Base-by-base conservation (phyloP, 2,113 vertebrate species). In the Regulus satrapa region DNA sequence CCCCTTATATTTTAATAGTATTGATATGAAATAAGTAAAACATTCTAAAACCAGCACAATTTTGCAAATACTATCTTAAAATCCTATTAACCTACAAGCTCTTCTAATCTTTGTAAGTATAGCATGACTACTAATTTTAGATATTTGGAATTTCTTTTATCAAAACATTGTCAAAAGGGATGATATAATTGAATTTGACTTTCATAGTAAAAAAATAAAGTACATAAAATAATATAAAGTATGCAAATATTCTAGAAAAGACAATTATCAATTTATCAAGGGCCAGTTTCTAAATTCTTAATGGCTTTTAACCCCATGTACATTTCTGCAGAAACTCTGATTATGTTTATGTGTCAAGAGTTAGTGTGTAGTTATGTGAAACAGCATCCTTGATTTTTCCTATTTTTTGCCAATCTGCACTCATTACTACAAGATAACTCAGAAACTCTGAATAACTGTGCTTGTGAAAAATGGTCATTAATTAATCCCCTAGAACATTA, bases 1-100 rank as follows among this genome's bases (percentile, higher is more conserved):
- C 55, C 29, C 19, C 23, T 76, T 94, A 59, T 75, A 88, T 96
- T 95, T 96, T 75, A 85, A 77, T 91, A 61, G 34, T 88, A 59
- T 56, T 85, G n/a, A 46, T 95, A 80, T 34, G 36, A 89, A 52
- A 91, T 68, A 48, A 3, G 17, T 69, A 94, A 94, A 87, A 83
- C 2, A 56, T 66, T 20, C 36, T 51, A 78, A 92, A 91, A 94
- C 13, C 32, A 82, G 78, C 46, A 89, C 19, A 73, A 45, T 77
- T 80, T 80, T 77, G 49, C 52, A 67, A 86, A 74, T 81, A 56
- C 26, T 54, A 40, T 17, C 67, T 91, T 55, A 54, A 82, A 95
- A 94, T 87, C 26, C 43, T 52, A 66, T 77, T 73, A 54, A 86
- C 69, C 34, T 86, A 34, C 41, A 52, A 48, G 19, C 26, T 71